Conservation (phyloP, 2,113 vertebrate species). For the Larimichthys polyactis region DNA sequence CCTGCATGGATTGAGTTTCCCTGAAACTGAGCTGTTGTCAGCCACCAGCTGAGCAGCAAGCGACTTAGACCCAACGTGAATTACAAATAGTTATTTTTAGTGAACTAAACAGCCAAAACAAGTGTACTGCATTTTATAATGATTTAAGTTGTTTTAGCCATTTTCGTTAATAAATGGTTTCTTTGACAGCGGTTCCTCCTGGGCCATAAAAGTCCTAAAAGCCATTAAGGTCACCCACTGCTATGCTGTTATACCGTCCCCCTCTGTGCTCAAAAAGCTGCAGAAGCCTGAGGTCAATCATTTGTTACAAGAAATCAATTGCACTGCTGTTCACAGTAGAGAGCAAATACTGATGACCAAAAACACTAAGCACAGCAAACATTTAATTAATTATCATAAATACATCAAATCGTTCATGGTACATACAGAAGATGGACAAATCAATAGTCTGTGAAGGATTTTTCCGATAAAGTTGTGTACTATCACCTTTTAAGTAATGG, state of each 20-base stretch:
- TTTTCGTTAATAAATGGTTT: slow-evolving; percentile 33
- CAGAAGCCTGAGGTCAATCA: slow-evolving; percentile 67
- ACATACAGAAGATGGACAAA: background rate
- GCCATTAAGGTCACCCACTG: slow-evolving; percentile 53
- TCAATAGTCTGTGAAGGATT: background rate
- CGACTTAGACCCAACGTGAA: slow-evolving; percentile 36
- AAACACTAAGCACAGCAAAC: slow-evolving; percentile 26
- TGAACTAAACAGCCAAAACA: slow-evolving; percentile 5
- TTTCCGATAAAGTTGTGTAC: background rate
- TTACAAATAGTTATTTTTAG: slow-evolving; percentile 46
- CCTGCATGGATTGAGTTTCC: slow-evolving; percentile 69
- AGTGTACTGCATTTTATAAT: slow-evolving; percentile 5
- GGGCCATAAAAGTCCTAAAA: slow-evolving; percentile 63
- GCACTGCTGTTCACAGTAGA: slow-evolving; percentile 50
- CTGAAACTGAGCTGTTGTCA: slow-evolving; percentile 73
- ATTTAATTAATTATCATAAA: slow-evolving; percentile 35
- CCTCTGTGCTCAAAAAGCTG: slow-evolving; percentile 47
- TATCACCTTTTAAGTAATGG: slow-evolving; percentile 28
- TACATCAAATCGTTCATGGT: slow-evolving; percentile 1
- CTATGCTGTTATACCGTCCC: slow-evolving; percentile 25
- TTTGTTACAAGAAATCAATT: slow-evolving; percentile 79
- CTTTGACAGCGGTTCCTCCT: slow-evolving; percentile 38
- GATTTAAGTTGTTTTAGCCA: slow-evolving; percentile 28
- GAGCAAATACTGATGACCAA: slow-evolving; percentile 31
- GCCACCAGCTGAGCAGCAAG: slow-evolving; percentile 59